Evolutionary conservation across 1,140 invertebrate species (phyloP).

Genomic region (Drosophila serrata): DNA sequence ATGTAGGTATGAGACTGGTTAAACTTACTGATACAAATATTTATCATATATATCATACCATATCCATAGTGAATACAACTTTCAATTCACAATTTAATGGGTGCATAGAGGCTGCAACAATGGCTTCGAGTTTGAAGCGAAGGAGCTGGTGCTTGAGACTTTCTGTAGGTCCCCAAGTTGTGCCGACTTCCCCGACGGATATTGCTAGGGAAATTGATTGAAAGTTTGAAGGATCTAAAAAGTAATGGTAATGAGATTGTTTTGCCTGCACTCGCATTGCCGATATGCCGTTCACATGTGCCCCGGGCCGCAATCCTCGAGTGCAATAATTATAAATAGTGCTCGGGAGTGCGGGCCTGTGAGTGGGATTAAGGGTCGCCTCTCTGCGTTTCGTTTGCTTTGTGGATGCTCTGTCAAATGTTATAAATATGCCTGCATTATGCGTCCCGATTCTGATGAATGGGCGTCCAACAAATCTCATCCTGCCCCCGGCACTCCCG

Average conservation of each 20-base stretch:
- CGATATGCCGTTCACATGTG: conserved; percentile 43
- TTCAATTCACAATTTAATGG: too few relatives aligned
- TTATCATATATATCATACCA: background rate
- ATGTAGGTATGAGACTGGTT: too few relatives aligned
- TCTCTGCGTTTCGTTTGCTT: conserved; percentile 35
- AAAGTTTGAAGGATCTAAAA: conserved; percentile 74
- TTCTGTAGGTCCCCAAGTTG: conserved; percentile 37
- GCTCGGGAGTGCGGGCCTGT: conserved; percentile 25
- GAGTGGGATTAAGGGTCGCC: conserved; percentile 38
- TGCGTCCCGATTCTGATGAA: conserved; percentile 55
- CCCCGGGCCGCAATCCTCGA: conserved; percentile 1
- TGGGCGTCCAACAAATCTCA: conserved; percentile 35
- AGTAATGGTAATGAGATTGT: conserved; percentile 81
- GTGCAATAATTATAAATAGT: conserved; percentile 63
- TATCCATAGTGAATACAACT: background rate
- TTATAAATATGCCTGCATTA: conserved; percentile 67
- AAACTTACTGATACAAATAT: background rate
- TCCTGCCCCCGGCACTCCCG: background rate
- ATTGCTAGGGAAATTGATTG: conserved; percentile 80
- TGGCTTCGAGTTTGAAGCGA: conserved; percentile 6
- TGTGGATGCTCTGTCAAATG: conserved; percentile 54
- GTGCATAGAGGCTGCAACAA: conserved; percentile 28
- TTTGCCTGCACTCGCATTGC: conserved; percentile 31
- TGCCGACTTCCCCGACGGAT: conserved; percentile 64
- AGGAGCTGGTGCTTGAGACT: conserved; percentile 60